Evolutionary conservation across 2,888 invertebrate genomes (phyloP), one percentile per base, ranked within the genome.

Genomic region (Ophion obscuratus): DNA sequence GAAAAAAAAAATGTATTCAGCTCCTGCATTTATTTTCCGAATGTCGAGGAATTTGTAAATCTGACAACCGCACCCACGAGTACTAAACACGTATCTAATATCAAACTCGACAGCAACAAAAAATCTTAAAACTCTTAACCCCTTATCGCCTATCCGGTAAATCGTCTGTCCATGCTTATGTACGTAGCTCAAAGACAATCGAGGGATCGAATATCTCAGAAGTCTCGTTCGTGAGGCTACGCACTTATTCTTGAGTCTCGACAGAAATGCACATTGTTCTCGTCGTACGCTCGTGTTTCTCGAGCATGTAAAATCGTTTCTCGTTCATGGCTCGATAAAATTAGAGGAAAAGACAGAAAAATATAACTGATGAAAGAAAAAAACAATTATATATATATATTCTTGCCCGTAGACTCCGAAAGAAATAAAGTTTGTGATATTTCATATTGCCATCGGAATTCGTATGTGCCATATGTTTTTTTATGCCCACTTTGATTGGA

Each of bases 301-400:
- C 57, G 67, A 66, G 77, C 67, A 53, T 59, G 31, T 40, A 64
- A 71, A 61, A 61, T 70, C 27, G 44, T 67, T 78, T 70, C 76
- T 74, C 70, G 76, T 82, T 85, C 81, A 85, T 81, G 85, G 78
- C 82, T 71, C 81, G 81, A 62, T 85, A 47, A 81, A 85, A 79
- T 79, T 74, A 44, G 44, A 2, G 62, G 81, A 71, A 74, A 78
- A 77, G 68, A 67, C 78, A 20, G 53, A 71, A 74, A 71, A 61
- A 73, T 36, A 17, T 31, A 4, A 75, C 64, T 73, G 9, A 27
- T 24, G 2, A 31, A 31, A 31, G 31, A 31, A 31, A 31, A 31
- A 31, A 31, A 31, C 31, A 31, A 31, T 31, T 4, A 4, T 2
- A 2, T 31, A 31, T 31, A 31, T 31, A 31, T 31, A 31, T 31